Evolutionary conservation across 2,113 vertebrate genomes (phyloP).

Genomic region (Mixornis gularis): DNA sequence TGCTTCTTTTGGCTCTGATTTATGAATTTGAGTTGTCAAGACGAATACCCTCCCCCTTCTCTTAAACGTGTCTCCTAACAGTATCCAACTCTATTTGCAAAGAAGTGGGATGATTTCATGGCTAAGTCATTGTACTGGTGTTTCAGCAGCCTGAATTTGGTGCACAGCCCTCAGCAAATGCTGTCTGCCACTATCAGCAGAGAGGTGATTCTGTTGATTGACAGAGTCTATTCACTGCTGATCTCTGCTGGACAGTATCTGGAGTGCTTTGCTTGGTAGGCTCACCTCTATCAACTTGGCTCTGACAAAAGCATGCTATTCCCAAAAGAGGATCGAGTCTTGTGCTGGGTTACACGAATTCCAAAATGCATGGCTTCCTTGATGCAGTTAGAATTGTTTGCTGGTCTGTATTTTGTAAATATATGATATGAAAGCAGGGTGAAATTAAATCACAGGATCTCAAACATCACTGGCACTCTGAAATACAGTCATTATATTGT

Average conservation of each 20-base stretch:
- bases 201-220: neutral
- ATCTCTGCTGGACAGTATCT: neutral
- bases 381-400: neutral
- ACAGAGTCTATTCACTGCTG: neutral
- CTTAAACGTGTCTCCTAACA: neutral
- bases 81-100: neutral
- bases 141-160: neutral
- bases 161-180: neutral
- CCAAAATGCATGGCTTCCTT: neutral
- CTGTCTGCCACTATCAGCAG: neutral
- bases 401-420: neutral
- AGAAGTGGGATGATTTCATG: neutral
- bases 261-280: neutral
- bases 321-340: neutral
- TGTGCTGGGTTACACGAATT: neutral
- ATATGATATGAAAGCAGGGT: neutral
- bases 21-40: neutral
- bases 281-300: neutral
- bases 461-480: neutral
- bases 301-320: neutral
- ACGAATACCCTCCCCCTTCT: neutral
- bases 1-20: conserved; percentile 11
- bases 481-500: neutral
- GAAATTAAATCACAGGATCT: neutral
- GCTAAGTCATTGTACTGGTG: neutral